Evolutionary conservation across 2,888 invertebrate genomes (phyloP).

Genomic region (Drosophila atripex): DNA sequence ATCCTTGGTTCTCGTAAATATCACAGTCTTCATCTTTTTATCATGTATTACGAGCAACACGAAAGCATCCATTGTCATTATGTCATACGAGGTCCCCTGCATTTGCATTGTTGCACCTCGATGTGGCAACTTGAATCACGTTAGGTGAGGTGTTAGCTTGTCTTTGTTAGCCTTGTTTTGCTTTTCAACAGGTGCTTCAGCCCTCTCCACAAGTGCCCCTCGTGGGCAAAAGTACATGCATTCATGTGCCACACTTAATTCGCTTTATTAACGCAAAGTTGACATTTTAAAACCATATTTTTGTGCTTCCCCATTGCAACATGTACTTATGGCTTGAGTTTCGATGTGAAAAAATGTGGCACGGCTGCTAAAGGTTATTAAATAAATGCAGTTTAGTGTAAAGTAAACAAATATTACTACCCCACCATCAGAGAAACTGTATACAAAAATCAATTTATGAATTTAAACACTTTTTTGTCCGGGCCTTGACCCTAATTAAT

Average conservation of each 20-base stretch:
- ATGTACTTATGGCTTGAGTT: constrained; percentile 2
- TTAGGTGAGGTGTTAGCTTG: constrained; percentile 40
- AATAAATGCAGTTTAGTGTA: neutral
- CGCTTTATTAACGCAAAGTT: constrained; percentile 58
- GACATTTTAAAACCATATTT: constrained; percentile 55
- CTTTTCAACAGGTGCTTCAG: constrained; percentile 43
- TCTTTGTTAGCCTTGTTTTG: constrained; percentile 12
- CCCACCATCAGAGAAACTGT: no score
- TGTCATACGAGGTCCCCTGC: constrained; percentile 40
- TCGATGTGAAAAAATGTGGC: constrained; percentile 7
- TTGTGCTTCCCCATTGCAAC: constrained; percentile 44
- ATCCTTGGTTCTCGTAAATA: constrained; percentile 41
- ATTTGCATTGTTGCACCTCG: constrained; percentile 50
- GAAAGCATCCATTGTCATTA: constrained; percentile 44
- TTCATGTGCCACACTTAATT: constrained; percentile 43
- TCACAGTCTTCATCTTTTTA: constrained; percentile 31
- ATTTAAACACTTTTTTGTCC: neutral
- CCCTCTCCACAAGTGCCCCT: constrained; percentile 10
- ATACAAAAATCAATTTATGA: no score
- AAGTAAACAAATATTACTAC: neutral
- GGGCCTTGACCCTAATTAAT: constrained; percentile 56
- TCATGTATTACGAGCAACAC: constrained; percentile 8
- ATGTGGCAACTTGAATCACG: constrained; percentile 51
- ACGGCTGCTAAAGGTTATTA: neutral
- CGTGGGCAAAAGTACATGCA: constrained; percentile 4